Base-by-base conservation (phyloP, 1,140 invertebrate species). In the Lucilia sericata region DNA sequence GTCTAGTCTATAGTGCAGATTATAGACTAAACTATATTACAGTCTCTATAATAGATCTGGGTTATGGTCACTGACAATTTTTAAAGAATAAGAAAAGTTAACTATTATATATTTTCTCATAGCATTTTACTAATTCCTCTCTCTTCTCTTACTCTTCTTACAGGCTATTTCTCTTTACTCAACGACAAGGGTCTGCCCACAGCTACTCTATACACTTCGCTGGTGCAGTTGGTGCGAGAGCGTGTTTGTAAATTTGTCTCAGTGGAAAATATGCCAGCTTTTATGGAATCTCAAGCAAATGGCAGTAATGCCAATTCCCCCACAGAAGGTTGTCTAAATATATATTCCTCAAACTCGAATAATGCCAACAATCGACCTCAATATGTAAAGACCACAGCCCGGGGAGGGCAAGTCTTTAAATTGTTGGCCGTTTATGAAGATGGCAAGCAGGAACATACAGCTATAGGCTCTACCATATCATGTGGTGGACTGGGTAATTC, bases 201-300 rank as follows among this genome's bases (percentile, higher is more conserved):
- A 75, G 90, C 90, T 30, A 91, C 88, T 5, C 86, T 88, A 74
- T 91, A 91, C 60, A 86, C 85, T 1, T 88, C 90, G 0, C 85
- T 91, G 25, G 87, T 90, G 81, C 90, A 91, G 78, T 51, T 91
- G 84, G 90, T 91, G 25, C 87, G 90, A 0, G 90, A 91, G 81
- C 86, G 90, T n/a, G 90, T 91, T 19, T 90, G 88, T 82, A 91
- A 91, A 86, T 91, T 91, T 74, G 86, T 87, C 5, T 91, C 90
- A 19, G 90, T 91, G 82, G 90, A 91, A 74, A 91, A 90, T 82
- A 88, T 91, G 87, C 86, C 88, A 51, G 90, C 90, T 10, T 91
- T 90, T 74, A 90, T 86, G 2, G 90, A 91, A 84, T 91, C 90
- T 17, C 85, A 87, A 36, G 82, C 86, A 25, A 87, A 85, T 76